Base-by-base conservation (phyloP, 2,113 vertebrate species). In the Takifugu bimaculatus region DNA sequence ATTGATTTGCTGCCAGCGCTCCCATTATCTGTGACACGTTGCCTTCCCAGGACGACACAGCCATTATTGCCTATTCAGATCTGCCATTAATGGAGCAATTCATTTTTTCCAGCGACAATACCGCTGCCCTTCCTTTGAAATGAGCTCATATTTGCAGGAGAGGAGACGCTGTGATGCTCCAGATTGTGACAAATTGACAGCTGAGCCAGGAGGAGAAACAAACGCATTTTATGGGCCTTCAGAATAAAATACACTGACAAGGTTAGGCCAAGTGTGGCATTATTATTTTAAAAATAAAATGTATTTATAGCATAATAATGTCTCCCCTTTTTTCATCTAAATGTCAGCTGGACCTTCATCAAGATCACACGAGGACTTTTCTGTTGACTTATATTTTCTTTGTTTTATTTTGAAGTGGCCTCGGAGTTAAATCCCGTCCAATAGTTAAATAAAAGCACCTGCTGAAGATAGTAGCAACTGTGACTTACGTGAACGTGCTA, bases 1-100 rank as follows among this genome's bases (percentile, higher is more conserved):
- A 75, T 77, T 27, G 63, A 70, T 82, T 63, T 50, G 39, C 55
- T 52, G 4, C 57, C 52, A 25, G 57, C 50, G 20, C 6, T 28
- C 27, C 54, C 27, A 57, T 64, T 63, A 29, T 49, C 58, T 45
- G 4, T 27, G 0, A 5, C 50, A 66, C 66, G 57, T 64, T 70
- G 68, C 62, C 61, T 65, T 68, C 65, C 69, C 61, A 60, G 14
- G 56, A 81, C 76, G 79, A 85, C 82, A 71, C 82, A 88, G 79
- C 69, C 78, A 82, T 88, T 87, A 86, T 84, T 75, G 69, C 66
- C 77, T 56, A 57, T 71, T 82, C 82, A 82, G 49, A 72, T 48
- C 64, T 81, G 88, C 82, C 87, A 81, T 75, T 68, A 29, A 35
- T 50, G 78, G 65, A 20, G 77, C 72, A 72, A 85, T 86, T 88